Conservation (phyloP, 2,797 vertebrate species). For the Luscinia megarhynchos region DNA sequence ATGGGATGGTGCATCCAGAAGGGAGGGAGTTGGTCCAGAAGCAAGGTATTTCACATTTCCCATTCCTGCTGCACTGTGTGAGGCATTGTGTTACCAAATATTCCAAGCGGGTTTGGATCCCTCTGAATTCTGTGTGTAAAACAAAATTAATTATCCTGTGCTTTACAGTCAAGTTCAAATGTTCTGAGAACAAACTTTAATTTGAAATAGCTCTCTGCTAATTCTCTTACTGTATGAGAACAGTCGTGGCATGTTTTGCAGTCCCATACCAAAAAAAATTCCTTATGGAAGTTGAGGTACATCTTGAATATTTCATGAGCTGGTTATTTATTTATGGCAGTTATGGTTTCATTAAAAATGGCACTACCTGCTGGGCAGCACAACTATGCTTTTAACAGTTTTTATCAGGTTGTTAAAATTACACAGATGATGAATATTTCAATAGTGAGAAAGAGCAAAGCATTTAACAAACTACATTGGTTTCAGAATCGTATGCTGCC, state of each 20-base stretch:
- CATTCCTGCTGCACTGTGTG: background rate
- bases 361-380: constrained; percentile 77
- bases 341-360: constrained; percentile 77
- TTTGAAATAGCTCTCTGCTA: background rate
- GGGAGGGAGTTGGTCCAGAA: background rate
- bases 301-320: constrained; percentile 77
- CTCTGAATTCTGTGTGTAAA: background rate
- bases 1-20: background rate
- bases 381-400: constrained; percentile 82
- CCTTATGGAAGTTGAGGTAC: constrained; percentile 37
- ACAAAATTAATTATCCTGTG: background rate
- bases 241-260: background rate
- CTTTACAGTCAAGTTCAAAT: background rate
- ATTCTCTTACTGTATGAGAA: background rate
- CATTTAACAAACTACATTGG: constrained; percentile 65
- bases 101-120: background rate
- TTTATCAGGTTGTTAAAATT: constrained; percentile 80
- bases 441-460: constrained; percentile 71
- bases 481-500: constrained; percentile 5
- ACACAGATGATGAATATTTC: constrained; percentile 81
- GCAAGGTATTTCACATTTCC: background rate
- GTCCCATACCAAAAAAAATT: constrained; percentile 17
- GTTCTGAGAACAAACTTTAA: background rate
- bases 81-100: background rate
- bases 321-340: constrained; percentile 77